Percentiles rank a stretch among this genome's conserved stretches.
phyloP scores from a whole-genome alignment of 2,888 invertebrate genomes.

The Aelia acuminata region DNA sequence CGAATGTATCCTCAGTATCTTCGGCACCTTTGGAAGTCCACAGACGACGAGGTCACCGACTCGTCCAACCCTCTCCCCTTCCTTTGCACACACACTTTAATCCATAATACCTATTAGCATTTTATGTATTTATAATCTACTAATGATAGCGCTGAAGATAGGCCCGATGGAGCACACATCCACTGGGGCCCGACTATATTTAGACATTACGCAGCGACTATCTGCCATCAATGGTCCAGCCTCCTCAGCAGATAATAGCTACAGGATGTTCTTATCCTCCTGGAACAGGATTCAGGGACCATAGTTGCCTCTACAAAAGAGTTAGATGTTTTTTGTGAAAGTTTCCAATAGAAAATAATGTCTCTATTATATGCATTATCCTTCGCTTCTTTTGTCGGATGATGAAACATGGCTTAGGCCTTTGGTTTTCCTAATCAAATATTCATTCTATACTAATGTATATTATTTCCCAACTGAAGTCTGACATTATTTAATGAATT shows the following conservation, averaged over 20 bases:
- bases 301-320: not conserved
- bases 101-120: not conserved
- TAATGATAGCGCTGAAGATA: not conserved
- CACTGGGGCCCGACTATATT: not conserved
- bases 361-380: slow-evolving; percentile 3
- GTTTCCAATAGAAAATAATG: slow-evolving; percentile 7
- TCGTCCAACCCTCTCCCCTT: not conserved
- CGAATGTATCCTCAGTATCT: not conserved
- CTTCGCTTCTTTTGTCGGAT: not conserved
- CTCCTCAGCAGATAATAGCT: not conserved
- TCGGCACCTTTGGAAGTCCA: not conserved
- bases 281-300: not conserved
- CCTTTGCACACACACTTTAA: not conserved
- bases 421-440: too few relatives aligned
- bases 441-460: too few relatives aligned
- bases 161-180: not conserved
- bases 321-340: not conserved
- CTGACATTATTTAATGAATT: too few relatives aligned
- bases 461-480: too few relatives aligned
- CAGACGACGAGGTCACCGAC: not conserved
- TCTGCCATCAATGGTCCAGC: not conserved
- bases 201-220: not conserved
- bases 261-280: not conserved
- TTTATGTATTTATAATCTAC: slow-evolving; percentile 22
- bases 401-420: not conserved